These are phyloP conservation scores for Nemurella pictetii DNA, from an alignment of 2,888 invertebrate genomes.

Conservation along the genomic window DNA sequence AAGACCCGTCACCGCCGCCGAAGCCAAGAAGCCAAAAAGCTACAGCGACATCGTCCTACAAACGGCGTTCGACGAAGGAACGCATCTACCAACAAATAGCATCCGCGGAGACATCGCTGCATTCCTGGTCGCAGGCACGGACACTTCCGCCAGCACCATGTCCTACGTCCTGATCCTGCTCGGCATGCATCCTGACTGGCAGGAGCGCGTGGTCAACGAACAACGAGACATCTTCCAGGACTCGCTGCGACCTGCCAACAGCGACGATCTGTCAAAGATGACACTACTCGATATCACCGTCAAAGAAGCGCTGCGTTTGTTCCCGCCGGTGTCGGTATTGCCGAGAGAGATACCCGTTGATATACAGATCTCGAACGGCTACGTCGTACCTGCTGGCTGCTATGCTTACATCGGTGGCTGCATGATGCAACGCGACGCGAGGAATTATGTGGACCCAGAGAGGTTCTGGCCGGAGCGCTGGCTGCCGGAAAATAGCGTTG, in stretches of 20 bases:
- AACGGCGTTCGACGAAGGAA: background rate
- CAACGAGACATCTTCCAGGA: constrained; percentile 37
- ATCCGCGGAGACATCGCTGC: constrained; percentile 40
- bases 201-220: constrained; percentile 39
- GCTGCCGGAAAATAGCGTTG: constrained; percentile 37
- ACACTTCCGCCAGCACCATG: constrained; percentile 37
- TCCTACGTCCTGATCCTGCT: constrained; percentile 38
- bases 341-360: constrained; percentile 34
- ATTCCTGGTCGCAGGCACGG: constrained; percentile 41
- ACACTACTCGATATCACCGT: constrained; percentile 41
- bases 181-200: constrained; percentile 41
- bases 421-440: constrained; percentile 36
- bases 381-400: constrained; percentile 32
- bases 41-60: constrained; percentile 31
- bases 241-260: constrained; percentile 26
- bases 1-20: background rate
- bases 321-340: constrained; percentile 37
- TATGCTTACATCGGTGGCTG: constrained; percentile 36
- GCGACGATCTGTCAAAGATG: constrained; percentile 40
- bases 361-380: constrained; percentile 24
- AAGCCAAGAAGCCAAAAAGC: background rate
- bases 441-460: constrained; percentile 37
- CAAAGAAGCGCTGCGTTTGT: constrained; percentile 42
- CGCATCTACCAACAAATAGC: constrained; percentile 24
- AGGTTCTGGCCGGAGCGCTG: constrained; percentile 41